Evolutionary conservation across 2,888 invertebrate species (phyloP).

Genomic region (Allolobophora icterica): DNA sequence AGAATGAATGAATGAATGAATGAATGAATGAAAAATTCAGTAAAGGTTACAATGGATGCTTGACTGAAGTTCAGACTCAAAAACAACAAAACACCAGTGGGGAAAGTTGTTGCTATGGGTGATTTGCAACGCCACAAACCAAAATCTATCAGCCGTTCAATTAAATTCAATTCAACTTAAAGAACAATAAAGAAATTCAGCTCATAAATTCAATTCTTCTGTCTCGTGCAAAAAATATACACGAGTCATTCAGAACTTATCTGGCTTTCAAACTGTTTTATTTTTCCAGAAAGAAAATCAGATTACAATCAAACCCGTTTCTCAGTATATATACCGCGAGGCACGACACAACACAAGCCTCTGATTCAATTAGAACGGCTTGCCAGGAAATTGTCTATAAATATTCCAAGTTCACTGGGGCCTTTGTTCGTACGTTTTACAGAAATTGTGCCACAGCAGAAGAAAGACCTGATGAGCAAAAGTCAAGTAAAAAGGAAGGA

Average conservation of each 20-base stretch:
- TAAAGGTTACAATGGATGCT: too few species aligned
- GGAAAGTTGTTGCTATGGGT: too few species aligned
- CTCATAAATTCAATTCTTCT: neutral
- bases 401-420: neutral
- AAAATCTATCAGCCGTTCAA: too few species aligned
- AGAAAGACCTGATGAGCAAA: neutral
- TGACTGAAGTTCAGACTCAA: too few species aligned
- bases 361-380: neutral
- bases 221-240: neutral
- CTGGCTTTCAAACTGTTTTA: neutral
- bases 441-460: neutral
- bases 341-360: neutral
- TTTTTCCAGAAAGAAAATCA: neutral
- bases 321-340: neutral
- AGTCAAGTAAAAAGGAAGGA: neutral
- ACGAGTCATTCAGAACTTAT: neutral
- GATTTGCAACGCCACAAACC: neutral
- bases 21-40: too few species aligned
- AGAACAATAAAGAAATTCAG: neutral
- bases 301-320: neutral
- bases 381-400: neutral
- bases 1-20: too few species aligned
- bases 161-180: neutral
- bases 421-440: neutral
- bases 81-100: too few species aligned